Base-by-base conservation (phyloP, 2,888 invertebrate species). In the Saturnia pavonia region DNA sequence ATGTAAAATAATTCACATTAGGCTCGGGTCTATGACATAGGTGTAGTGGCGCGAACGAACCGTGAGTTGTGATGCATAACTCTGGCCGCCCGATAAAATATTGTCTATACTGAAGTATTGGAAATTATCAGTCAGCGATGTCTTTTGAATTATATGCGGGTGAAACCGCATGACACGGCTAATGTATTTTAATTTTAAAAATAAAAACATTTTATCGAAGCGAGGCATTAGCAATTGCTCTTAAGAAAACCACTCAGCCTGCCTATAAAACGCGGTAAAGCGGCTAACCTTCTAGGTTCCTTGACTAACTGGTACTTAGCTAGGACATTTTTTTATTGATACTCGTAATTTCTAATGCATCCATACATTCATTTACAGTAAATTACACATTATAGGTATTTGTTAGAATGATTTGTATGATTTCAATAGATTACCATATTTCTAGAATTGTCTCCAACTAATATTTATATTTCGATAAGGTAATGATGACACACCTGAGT, bases 301-400 rank as follows among this genome's bases (percentile, higher is more conserved):
- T 65, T 40, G 40, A 65, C n/a, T 65, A 65, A 65, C 65, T 65
- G 65, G 65, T 65, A 40, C 9, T 40, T n/a, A 65, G 65, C 65
- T 65, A 65, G 40, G 65, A 65, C 65, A 40, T 40, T 65, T 65
- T n/a, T 34, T 54, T 65, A 40, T 34, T 65, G 40, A n/a, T 65
- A 65, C 1, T 19, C 65, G 16, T 65, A 40, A 65, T 65, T 65
- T 40, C 19, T 65, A 65, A 65, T 65, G n/a, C 6, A n/a, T 16
- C 40, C 34, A n/a, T 14, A 27, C 1, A 54, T 54, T 22, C 22
- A 34, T 40, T 19, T n/a, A 34, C 65, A 57, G 25, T 3, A 22
- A 25, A 25, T 43, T 43, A 4, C 4, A 14, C 6, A 19, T 54
- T 54, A 54, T 51, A 51, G 6, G 9, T 51, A 51, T 51, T n/a